phyloP scores from a whole-genome alignment of 2,888 invertebrate genomes.

The Diaphora mendica region DNA sequence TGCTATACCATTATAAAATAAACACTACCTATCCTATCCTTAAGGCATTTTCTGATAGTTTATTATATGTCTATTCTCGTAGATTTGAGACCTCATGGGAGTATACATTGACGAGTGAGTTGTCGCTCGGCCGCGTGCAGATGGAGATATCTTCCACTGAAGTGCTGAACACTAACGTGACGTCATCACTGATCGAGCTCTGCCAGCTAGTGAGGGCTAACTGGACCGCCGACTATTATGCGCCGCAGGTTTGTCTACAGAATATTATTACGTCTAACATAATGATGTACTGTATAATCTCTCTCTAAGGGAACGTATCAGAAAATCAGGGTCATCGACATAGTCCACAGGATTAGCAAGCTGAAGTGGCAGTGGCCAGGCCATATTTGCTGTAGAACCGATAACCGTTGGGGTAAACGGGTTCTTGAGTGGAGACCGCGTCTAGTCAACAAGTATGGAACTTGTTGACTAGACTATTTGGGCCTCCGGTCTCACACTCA shows the following conservation, averaged over 20 bases:
- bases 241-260: constrained; percentile 64
- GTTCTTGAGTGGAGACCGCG: too few relatives aligned
- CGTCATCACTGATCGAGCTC: constrained; percentile 94
- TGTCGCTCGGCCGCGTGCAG: constrained; percentile 88
- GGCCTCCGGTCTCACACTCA: too few relatives aligned
- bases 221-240: constrained; percentile 94
- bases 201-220: constrained; percentile 92
- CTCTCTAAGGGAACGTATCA: too few relatives aligned
- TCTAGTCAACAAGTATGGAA: too few relatives aligned
- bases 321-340: too few relatives aligned
- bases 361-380: too few relatives aligned
- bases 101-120: constrained; percentile 86
- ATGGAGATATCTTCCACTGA: constrained; percentile 89
- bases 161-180: constrained; percentile 94
- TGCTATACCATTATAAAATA: too few relatives aligned
- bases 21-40: background rate
- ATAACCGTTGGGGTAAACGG: too few relatives aligned
- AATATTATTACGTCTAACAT: background rate
- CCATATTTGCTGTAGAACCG: too few relatives aligned
- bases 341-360: too few relatives aligned
- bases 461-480: too few relatives aligned
- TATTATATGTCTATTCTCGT: constrained; percentile 7
- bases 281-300: too few relatives aligned
- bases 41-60: background rate
- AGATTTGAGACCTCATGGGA: constrained; percentile 90